These are phyloP conservation scores for Sycon ciliatum DNA, from an alignment of 37 sponge, comb jelly and placozoan genomes.

Conservation along the genomic window DNA sequence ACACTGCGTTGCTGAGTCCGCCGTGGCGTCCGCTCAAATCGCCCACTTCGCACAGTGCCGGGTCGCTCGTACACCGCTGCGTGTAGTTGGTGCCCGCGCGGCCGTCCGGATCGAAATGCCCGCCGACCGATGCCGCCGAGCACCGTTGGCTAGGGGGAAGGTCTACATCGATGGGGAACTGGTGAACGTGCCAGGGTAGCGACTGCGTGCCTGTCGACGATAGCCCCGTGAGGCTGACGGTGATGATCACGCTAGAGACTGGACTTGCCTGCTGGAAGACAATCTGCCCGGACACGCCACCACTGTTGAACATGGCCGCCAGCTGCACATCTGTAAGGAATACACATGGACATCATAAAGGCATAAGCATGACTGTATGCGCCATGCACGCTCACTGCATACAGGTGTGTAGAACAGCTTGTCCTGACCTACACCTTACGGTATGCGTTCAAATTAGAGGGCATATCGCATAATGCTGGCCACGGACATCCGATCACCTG, in stretches of 20 bases:
- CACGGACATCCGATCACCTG: too few species aligned
- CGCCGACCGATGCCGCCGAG: conserved; percentile 14
- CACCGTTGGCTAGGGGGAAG: conserved; percentile 17
- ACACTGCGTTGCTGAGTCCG: neutral
- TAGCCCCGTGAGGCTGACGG: conserved; percentile 29
- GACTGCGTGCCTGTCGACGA: neutral
- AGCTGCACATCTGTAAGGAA: too few species aligned
- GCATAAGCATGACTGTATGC: too few species aligned
- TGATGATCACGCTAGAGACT: conserved; percentile 16
- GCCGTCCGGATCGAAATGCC: conserved; percentile 42
- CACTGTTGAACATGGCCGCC: conserved; percentile 39
- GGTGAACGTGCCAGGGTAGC: conserved; percentile 48
- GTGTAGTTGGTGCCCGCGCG: conserved; percentile 17
- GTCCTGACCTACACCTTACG: too few species aligned
- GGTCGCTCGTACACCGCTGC: conserved; percentile 5
- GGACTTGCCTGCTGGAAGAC: conserved; percentile 32
- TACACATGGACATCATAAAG: too few species aligned
- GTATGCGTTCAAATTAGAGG: too few species aligned
- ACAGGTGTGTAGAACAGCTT: too few species aligned
- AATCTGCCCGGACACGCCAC: conserved; percentile 45
- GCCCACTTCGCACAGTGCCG: conserved; percentile 42
- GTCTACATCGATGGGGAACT: conserved; percentile 28
- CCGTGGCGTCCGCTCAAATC: conserved; percentile 64
- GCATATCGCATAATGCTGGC: too few species aligned
- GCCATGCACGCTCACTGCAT: too few species aligned